Base-by-base conservation (phyloP, 2,888 invertebrate species). In the Drosophila tanythrix region DNA sequence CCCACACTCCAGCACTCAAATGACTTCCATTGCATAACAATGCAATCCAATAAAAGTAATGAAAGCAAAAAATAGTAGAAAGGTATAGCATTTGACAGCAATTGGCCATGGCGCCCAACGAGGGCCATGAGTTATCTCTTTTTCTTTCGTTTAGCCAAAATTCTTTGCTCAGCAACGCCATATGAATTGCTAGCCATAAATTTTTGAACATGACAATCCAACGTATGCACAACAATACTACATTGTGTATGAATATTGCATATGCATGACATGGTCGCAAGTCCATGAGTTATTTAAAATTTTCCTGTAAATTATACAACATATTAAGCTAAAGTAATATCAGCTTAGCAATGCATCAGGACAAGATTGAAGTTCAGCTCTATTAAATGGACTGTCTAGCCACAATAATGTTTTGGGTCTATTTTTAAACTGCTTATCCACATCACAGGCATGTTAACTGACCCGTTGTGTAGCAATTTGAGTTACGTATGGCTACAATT, bases 51-150 rank as follows among this genome's bases (percentile, higher is more conserved):
- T 81, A 81, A 80, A 71, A 71, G 74, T 62, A 72, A 64, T 25
- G 33, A 27, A 29, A 55, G 40, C 11, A 33, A 50, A 68, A 51
- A 35, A 57, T 35, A 35, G n/a, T 60, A 53, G 31, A 77, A 70
- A 78, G 80, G 80, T 80, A 83, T 84, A 74, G 66, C 79, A 70
- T 79, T 83, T 82, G 84, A 83, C 82, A 82, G 76, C 79, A 83
- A 83, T 84, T 83, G 82, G 77, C 80, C 51, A 35, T 33, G 64
- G 57, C 66, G 72, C 58, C 63, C 75, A 67, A 66, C 71, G 58
- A 61, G 63, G 53, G 63, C 61, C 59, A 56, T 70, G 73, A 82
- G 70, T 67, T 78, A 74, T 81, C 74, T 58, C n/a, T 35, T 33
- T 29, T 61, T 40, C 33, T 56, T 40, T 27, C 29, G 10, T 10